Conservation (phyloP, 2,113 vertebrate species). For the Poeciliopsis prolifica region DNA sequence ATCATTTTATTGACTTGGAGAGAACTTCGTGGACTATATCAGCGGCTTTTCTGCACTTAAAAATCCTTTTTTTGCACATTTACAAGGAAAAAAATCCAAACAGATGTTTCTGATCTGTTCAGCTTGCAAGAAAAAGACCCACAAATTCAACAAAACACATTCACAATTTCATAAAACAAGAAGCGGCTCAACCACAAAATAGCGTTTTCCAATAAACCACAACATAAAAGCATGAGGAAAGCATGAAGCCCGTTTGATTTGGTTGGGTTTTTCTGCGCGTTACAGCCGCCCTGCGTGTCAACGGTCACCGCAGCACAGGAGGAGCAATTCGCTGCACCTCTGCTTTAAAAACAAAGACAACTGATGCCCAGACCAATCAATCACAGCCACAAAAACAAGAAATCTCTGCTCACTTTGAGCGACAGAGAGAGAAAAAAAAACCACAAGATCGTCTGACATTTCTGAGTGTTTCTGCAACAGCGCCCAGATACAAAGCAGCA, state of each 20-base stretch:
- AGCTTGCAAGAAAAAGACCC: too few species aligned
- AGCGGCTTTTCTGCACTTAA: too few species aligned
- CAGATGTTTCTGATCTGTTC: not conserved
- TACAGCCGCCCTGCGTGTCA: not conserved
- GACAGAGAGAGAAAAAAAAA: not conserved
- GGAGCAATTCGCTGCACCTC: not conserved
- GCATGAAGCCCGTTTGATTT: not conserved
- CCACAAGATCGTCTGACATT: not conserved
- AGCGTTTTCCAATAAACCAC: not conserved
- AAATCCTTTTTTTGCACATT: not conserved
- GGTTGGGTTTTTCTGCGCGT: not conserved
- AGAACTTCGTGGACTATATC: too few species aligned
- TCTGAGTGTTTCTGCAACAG: not conserved
- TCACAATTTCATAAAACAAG: not conserved
- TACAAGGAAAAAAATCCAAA: not conserved
- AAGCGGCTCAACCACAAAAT: not conserved
- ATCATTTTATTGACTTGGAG: too few species aligned
- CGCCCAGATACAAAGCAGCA: not conserved
- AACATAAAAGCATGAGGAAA: not conserved
- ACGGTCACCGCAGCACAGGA: not conserved
- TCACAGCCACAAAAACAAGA: slow-evolving; percentile 2
- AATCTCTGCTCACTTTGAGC: slow-evolving; percentile 4
- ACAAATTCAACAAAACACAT: not conserved
- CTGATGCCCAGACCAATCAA: slow-evolving; percentile 39
- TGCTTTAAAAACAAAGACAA: slow-evolving; percentile 24